Evolutionary conservation across 2,888 invertebrate genomes (phyloP).

Genomic region (Amblyteles armatorius): DNA sequence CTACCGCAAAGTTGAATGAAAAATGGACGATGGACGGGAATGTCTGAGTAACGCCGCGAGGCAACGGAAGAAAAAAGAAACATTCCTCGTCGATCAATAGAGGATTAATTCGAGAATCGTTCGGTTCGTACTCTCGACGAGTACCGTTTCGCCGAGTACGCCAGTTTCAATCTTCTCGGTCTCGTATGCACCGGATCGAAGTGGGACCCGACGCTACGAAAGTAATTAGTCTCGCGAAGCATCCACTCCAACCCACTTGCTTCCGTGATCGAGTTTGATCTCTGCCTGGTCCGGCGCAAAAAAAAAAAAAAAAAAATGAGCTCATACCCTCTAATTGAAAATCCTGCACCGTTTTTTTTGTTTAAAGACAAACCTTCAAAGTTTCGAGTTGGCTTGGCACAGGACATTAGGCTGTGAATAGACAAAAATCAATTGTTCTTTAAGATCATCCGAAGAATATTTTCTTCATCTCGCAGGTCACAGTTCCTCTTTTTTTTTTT

Average conservation of each 20-base stretch:
- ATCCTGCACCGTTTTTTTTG: neutral
- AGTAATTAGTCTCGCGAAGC: slow-evolving; percentile 61
- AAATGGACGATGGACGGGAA: neutral
- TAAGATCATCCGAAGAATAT: no score
- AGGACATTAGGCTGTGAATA: no score
- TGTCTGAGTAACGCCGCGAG: neutral
- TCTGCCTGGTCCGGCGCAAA: neutral
- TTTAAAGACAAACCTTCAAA: no score
- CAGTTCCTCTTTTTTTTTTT: no score
- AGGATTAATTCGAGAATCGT: slow-evolving; percentile 41
- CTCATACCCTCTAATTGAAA: slow-evolving; percentile 19
- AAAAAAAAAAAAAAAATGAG: neutral
- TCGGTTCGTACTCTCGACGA: slow-evolving; percentile 20
- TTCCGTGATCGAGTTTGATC: slow-evolving; percentile 47
- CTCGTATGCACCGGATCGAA: slow-evolving; percentile 45
- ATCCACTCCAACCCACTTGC: slow-evolving; percentile 45
- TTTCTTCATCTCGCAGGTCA: no score
- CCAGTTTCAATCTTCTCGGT: slow-evolving; percentile 49
- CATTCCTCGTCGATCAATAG: slow-evolving; percentile 24
- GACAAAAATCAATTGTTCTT: no score
- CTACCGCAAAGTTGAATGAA: neutral
- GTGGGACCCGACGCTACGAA: slow-evolving; percentile 40
- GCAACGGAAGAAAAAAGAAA: slow-evolving; percentile 9
- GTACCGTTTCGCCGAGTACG: slow-evolving; percentile 31
- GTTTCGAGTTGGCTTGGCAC: no score